These are phyloP conservation scores for Agrypnia vestita DNA, from an alignment of 1,140 invertebrate genomes.

Conservation along the genomic window DNA sequence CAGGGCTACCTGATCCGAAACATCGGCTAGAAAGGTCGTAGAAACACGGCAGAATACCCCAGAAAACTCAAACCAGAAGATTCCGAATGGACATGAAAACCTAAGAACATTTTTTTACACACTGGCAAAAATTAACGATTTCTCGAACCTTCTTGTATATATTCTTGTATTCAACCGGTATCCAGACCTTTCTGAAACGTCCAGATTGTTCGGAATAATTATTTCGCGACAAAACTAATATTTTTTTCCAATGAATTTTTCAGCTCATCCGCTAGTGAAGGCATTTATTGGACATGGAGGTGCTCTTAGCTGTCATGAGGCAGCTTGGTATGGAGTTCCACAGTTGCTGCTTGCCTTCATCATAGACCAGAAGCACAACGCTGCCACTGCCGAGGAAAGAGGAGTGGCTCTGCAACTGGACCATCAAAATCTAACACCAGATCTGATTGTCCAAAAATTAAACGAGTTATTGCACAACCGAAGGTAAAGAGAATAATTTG, in stretches of 20 bases:
- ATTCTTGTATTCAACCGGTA: neutral
- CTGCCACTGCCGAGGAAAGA: conserved; percentile 54
- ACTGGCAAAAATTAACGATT: too few relatives aligned
- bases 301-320: conserved; percentile 74
- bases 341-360: conserved; percentile 73
- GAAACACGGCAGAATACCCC: too few relatives aligned
- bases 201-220: neutral
- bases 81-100: too few relatives aligned
- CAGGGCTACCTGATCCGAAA: neutral
- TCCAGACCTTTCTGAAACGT: neutral
- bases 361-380: conserved; percentile 66
- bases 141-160: neutral
- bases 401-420: conserved; percentile 53
- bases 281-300: conserved; percentile 77
- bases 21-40: too few relatives aligned
- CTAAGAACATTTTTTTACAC: too few relatives aligned
- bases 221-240: neutral
- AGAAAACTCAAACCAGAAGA: too few relatives aligned
- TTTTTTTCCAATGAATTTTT: conserved; percentile 46
- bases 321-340: conserved; percentile 73
- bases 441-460: conserved; percentile 43
- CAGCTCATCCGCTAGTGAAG: conserved; percentile 71
- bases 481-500: conserved; percentile 23
- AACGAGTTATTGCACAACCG: conserved; percentile 43
- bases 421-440: conserved; percentile 42